Evolutionary conservation across 2,797 vertebrate genomes (phyloP).

Genomic region (Gymnoscopelus microlampas): DNA sequence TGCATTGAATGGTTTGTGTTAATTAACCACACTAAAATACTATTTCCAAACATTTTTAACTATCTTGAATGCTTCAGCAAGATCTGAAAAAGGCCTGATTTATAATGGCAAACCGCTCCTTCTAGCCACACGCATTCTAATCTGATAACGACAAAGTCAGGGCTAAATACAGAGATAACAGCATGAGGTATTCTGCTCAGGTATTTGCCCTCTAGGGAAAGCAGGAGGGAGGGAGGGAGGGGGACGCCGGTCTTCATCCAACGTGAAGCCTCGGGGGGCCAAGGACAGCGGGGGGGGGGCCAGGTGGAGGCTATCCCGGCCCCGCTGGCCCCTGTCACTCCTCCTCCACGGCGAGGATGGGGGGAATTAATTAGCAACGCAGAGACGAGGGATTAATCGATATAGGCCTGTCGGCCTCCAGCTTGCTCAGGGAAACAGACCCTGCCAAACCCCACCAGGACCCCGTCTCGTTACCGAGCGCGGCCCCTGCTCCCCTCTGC

Average conservation of each 20-base stretch:
- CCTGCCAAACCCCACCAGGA: constrained; percentile 68
- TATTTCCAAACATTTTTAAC: no score
- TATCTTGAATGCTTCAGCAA: no score
- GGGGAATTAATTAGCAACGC: constrained; percentile 67
- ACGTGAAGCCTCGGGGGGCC: neutral
- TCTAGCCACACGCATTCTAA: no score
- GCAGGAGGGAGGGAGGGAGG: neutral
- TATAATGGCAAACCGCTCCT: no score
- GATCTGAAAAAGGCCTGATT: no score
- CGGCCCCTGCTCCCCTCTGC: constrained; percentile 55
- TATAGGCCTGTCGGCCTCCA: constrained; percentile 56
- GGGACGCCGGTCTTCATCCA: neutral
- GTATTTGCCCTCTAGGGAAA: neutral
- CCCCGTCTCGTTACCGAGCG: constrained; percentile 65
- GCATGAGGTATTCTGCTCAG: neutral
- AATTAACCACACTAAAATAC: no score
- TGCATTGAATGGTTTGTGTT: no score
- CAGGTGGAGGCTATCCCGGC: neutral
- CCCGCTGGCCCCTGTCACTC: neutral
- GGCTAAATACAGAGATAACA: neutral
- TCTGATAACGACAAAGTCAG: no score
- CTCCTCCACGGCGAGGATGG: neutral
- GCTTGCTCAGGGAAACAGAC: constrained; percentile 31
- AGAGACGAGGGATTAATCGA: constrained; percentile 64
- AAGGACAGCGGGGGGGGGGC: neutral